Percentiles rank a stretch among this genome's conserved stretches.
phyloP scores from a whole-genome alignment of 1,140 invertebrate genomes.

The Diploscapter pachys region DNA sequence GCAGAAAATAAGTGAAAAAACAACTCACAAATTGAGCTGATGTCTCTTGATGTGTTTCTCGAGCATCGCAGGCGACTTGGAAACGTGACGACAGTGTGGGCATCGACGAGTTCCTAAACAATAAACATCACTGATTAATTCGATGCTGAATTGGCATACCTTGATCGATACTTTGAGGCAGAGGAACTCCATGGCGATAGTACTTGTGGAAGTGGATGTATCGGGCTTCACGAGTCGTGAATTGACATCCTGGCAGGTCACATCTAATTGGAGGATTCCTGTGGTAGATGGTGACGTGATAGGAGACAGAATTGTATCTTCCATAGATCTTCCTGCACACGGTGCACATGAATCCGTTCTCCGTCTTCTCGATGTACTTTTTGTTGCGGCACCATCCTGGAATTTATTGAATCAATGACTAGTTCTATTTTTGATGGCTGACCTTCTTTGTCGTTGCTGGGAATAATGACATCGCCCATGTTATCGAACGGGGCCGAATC shows the following conservation, averaged over 20 bases:
- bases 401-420: not conserved
- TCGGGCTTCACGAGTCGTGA: conserved; percentile 48
- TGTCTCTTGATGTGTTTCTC: conserved; percentile 38
- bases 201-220: conserved; percentile 59
- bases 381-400: conserved; percentile 57
- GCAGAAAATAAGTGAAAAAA: too few species aligned
- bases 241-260: conserved; percentile 52
- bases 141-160: conserved; percentile 29
- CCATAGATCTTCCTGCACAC: conserved; percentile 58
- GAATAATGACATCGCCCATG: conserved; percentile 20
- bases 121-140: too few species aligned
- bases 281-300: conserved; percentile 59
- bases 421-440: not conserved
- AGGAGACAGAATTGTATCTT: conserved; percentile 57
- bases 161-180: conserved; percentile 53
- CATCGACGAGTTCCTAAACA: conserved; percentile 37
- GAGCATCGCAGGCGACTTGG: conserved; percentile 40
- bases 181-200: conserved; percentile 52
- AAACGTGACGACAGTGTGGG: conserved; percentile 37
- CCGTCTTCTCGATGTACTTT: conserved; percentile 55
- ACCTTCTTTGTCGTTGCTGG: conserved; percentile 10
- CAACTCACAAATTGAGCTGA: not conserved
- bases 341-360: conserved; percentile 51
- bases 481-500: conserved; percentile 10
- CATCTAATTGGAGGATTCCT: conserved; percentile 56